phyloP scores from a whole-genome alignment of 2,888 invertebrate genomes.

The Troglohyphantes excavatus region DNA sequence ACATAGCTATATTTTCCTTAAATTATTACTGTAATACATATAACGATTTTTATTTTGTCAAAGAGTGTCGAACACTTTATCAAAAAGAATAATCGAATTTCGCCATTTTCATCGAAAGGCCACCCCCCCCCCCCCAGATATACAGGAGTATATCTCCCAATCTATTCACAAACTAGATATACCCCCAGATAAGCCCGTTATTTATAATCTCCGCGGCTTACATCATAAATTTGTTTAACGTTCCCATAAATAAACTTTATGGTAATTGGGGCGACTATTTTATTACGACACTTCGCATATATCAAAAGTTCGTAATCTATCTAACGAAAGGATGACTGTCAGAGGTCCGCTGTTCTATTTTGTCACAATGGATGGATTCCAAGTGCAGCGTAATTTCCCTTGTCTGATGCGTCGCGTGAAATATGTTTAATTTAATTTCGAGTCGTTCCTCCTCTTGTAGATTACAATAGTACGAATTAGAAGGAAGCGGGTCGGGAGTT shows the following conservation, averaged over 20 bases:
- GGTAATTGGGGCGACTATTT: slow-evolving; percentile 1
- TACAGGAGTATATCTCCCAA: neutral
- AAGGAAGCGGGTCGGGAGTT: too few relatives aligned
- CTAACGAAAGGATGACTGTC: neutral
- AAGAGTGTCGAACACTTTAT: too few relatives aligned
- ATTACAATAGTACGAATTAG: too few relatives aligned
- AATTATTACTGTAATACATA: too few relatives aligned
- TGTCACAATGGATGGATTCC: neutral
- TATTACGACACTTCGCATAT: slow-evolving; percentile 1
- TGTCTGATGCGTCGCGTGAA: too few relatives aligned
- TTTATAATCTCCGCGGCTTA: neutral
- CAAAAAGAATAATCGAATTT: neutral
- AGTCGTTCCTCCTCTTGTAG: too few relatives aligned
- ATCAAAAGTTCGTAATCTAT: neutral
- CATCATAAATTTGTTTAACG: neutral
- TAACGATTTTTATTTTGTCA: too few relatives aligned
- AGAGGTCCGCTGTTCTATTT: neutral
- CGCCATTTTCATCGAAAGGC: neutral
- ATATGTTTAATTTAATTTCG: too few relatives aligned
- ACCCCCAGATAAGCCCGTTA: neutral
- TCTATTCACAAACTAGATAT: neutral
- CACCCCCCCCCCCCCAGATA: too few relatives aligned
- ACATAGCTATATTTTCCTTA: too few relatives aligned
- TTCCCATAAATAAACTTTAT: slow-evolving; percentile 1
- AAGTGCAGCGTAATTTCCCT: neutral